These are phyloP conservation scores for Himalopsyche tibetana DNA, from an alignment of 2,888 invertebrate species.

Conservation along the genomic window DNA sequence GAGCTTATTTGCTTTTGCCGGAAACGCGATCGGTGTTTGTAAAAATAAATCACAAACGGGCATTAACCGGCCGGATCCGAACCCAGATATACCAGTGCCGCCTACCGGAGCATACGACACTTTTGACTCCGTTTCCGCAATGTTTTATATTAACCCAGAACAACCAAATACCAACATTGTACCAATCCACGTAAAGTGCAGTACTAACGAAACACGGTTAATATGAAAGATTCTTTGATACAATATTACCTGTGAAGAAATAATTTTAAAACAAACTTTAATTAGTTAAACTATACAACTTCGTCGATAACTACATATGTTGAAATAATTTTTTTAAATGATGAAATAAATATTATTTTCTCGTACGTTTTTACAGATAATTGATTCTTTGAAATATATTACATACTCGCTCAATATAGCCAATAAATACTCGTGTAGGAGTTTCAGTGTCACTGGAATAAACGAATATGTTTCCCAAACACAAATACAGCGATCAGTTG, in stretches of 20 bases:
- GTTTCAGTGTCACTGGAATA: background rate
- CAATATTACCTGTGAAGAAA: too few relatives aligned
- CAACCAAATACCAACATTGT: background rate
- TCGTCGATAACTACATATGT: too few relatives aligned
- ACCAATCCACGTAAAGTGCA: background rate
- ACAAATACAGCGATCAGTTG: constrained; percentile 24
- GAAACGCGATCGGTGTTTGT: constrained; percentile 26
- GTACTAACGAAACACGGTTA: too few relatives aligned
- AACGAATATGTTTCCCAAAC: background rate
- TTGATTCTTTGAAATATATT: too few relatives aligned
- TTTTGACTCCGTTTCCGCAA: background rate
- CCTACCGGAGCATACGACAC: background rate
- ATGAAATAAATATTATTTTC: too few relatives aligned
- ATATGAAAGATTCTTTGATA: too few relatives aligned
- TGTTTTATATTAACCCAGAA: background rate
- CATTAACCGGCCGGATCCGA: constrained; percentile 7
- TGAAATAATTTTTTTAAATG: too few relatives aligned
- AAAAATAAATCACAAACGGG: constrained; percentile 34
- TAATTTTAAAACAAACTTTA: too few relatives aligned
- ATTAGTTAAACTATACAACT: too few relatives aligned
- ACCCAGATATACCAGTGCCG: background rate
- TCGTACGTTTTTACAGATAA: too few relatives aligned
- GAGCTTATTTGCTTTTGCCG: constrained; percentile 4
- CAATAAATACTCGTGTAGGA: too few relatives aligned
- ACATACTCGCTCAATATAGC: too few relatives aligned